Evolutionary conservation across 2,113 vertebrate genomes (phyloP).

Genomic region (Periophthalmodon schlosseri): DNA sequence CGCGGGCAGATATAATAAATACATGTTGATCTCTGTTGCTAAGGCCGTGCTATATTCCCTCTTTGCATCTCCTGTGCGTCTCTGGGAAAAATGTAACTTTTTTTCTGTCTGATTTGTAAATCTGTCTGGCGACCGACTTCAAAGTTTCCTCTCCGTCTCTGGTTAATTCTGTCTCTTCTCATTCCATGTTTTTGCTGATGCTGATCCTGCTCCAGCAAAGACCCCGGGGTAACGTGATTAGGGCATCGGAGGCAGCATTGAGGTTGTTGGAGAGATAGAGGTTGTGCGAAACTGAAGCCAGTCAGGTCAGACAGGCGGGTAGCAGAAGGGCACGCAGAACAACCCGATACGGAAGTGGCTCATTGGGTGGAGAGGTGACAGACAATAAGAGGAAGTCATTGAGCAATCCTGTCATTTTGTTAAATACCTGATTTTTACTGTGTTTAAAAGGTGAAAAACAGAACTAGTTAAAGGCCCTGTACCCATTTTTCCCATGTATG

Average conservation of each 20-base stretch:
- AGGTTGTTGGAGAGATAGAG: slow-evolving; percentile 17
- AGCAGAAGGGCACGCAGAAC: slow-evolving; percentile 40
- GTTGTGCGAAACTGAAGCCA: slow-evolving; percentile 29
- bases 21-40: slow-evolving; percentile 53
- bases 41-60: slow-evolving; percentile 20
- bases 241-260: slow-evolving; percentile 26
- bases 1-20: slow-evolving; percentile 74
- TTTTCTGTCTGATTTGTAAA: slow-evolving; percentile 44
- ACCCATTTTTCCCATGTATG: too few relatives aligned
- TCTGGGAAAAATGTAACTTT: slow-evolving; percentile 25
- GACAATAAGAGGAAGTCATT: not conserved
- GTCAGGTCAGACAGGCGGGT: slow-evolving; percentile 32
- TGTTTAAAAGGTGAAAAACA: too few relatives aligned
- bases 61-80: slow-evolving; percentile 35
- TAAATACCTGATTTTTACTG: not conserved
- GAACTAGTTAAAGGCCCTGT: too few relatives aligned
- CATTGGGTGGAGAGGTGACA: slow-evolving; percentile 15
- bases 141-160: slow-evolving; percentile 20
- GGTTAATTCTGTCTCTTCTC: slow-evolving; percentile 14
- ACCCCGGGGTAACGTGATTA: slow-evolving; percentile 45
- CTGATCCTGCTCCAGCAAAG: slow-evolving; percentile 20
- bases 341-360: slow-evolving; percentile 20
- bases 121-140: slow-evolving; percentile 28
- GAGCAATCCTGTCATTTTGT: not conserved
- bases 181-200: slow-evolving; percentile 19